Evolutionary conservation across 2,888 invertebrate genomes (phyloP).

Genomic region (Cataglyphis livida): DNA sequence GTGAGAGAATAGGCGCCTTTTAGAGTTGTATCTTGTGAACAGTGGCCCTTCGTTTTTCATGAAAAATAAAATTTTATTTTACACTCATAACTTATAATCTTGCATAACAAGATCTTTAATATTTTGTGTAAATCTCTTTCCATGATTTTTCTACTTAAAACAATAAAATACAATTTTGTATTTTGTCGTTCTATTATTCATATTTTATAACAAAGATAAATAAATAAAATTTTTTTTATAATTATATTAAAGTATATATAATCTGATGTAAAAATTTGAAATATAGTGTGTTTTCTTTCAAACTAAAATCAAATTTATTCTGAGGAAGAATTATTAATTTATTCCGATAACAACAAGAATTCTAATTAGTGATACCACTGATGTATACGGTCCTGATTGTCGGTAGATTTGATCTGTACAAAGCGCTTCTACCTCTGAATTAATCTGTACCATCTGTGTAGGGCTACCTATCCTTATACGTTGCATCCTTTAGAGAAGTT

Average conservation of each 20-base stretch:
- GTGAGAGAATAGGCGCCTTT: constrained; percentile 63
- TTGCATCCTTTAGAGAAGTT: constrained; percentile 58
- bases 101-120: background rate
- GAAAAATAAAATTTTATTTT: constrained; percentile 11
- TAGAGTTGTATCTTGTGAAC: constrained; percentile 52
- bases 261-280: background rate
- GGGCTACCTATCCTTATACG: constrained; percentile 68
- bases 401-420: constrained; percentile 76
- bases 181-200: background rate
- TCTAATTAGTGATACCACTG: background rate
- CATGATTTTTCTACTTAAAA: background rate
- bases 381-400: constrained; percentile 53
- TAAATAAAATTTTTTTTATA: background rate
- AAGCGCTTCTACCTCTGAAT: constrained; percentile 68
- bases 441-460: constrained; percentile 69
- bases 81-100: constrained; percentile 13
- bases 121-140: constrained; percentile 6
- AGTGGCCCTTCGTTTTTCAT: constrained; percentile 11
- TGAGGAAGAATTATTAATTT: background rate
- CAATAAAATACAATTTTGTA: background rate
- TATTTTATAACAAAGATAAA: background rate
- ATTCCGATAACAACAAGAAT: background rate
- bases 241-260: background rate
- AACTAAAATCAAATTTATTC: background rate
- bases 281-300: background rate